Base-by-base conservation (phyloP, 1,140 invertebrate genomes). In the Ceratina australensis region DNA sequence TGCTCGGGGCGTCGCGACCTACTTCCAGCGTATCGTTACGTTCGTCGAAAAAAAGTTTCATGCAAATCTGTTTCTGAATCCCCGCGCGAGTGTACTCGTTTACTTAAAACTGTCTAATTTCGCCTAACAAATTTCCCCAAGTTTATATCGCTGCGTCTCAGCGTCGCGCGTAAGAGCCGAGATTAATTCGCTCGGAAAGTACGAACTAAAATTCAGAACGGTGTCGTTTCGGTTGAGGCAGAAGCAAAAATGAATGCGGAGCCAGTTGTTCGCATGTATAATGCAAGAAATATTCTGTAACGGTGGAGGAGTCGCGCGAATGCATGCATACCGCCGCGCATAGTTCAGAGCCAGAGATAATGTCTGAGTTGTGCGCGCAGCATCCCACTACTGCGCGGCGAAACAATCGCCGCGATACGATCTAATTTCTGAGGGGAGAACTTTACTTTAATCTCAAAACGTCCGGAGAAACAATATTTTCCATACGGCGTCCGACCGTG, bases 401-500 rank as follows among this genome's bases (percentile, higher is more conserved):
- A 28, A 56, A 68, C 65, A 68, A 68, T 68, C 65, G 65, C 24
- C 18, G 3, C 65, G 65, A 68, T 68, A 68, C 49, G n/a, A 68
- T 54, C 65, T 52, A 67, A 67, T 52, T 67, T 67, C 65, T 52
- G 16, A 26, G 24, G 2, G 10, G 18, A 54, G 24, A 68, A 68
- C 65, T 68, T 56, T 68, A n/a, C 65, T 68, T 54, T 68, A 68
- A 68, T 28, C 65, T 68, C 24, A 56, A 68, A 68, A 68, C 54
- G 50, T 54, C 24, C 16, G 12, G 65, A 28, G 49, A 56, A 68
- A 68, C 65, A 68, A 68, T 68, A 68, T 68, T 68, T 68, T 68
- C 65, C 65, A 12, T 22, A 16, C 49, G 64, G 64, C 64, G n/a
- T 54, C 52, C 33, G 33, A 50, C 49, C 49, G 5, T 68, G 18